Conservation (phyloP, 2,797 vertebrate genomes). For the Calcarius lapponicus region DNA sequence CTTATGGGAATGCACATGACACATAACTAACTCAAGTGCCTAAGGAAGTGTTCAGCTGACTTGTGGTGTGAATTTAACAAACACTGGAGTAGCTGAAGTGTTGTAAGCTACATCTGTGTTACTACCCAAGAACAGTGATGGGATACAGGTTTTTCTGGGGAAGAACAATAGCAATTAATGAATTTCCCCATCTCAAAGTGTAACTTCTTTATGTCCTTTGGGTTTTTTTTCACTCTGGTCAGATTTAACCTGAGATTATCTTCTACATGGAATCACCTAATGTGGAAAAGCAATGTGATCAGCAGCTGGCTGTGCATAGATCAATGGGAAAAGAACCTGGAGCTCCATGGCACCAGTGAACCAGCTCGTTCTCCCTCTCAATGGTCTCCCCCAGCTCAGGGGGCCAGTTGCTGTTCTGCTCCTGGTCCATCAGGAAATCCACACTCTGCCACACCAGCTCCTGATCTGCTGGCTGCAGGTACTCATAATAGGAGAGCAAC, state of each 20-base stretch:
- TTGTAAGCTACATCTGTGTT: background rate
- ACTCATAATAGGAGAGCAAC: constrained; percentile 88
- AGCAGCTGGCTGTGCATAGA: constrained; percentile 9
- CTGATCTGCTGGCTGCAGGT: constrained; percentile 83
- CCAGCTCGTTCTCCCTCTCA: constrained; percentile 87
- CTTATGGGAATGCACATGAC: background rate
- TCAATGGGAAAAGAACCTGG: constrained; percentile 77
- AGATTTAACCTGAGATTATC: background rate
- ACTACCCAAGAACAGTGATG: background rate
- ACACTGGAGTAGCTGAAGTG: background rate
- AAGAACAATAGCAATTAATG: background rate
- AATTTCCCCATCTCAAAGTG: background rate
- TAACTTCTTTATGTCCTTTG: background rate
- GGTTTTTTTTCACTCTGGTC: background rate
- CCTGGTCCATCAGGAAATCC: constrained; percentile 91
- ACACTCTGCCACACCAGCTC: constrained; percentile 91
- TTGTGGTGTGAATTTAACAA: background rate
- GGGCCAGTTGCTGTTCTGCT: constrained; percentile 92
- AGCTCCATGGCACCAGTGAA: constrained; percentile 92
- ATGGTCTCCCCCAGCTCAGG: constrained; percentile 88
- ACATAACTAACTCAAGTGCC: background rate
- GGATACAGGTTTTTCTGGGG: background rate
- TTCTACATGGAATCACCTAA: background rate
- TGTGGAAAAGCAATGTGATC: background rate
- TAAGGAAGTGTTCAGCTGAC: background rate